phyloP scores from a whole-genome alignment of 2,888 invertebrate genomes.

The Lamellibrachia satsuma region DNA sequence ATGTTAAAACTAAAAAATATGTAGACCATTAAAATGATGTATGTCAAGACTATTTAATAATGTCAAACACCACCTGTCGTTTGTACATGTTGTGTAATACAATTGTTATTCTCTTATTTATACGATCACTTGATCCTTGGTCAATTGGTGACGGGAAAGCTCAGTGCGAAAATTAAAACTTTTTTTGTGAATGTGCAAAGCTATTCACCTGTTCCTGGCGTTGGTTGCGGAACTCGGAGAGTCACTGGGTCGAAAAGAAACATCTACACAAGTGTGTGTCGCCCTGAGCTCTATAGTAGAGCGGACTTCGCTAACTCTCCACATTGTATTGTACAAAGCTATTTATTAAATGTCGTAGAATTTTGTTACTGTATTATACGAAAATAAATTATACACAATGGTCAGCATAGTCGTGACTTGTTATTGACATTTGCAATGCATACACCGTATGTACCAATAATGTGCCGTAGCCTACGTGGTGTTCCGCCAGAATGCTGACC shows the following conservation, averaged over 20 bases:
- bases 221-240: not conserved
- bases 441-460: not conserved
- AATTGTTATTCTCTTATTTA: constrained; percentile 6
- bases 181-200: not conserved
- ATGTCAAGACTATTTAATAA: not conserved
- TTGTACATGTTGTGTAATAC: not conserved
- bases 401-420: not conserved
- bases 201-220: not conserved
- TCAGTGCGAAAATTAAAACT: not conserved
- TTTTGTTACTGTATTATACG: constrained; percentile 13
- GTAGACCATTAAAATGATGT: not conserved
- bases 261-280: not conserved
- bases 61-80: constrained; percentile 5
- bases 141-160: not conserved
- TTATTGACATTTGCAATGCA: not conserved
- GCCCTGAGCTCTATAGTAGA: not conserved
- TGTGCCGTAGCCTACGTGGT: not conserved
- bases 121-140: not conserved
- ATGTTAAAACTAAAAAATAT: not conserved
- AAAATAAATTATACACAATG: constrained; percentile 17
- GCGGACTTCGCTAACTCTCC: not conserved
- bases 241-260: not conserved
- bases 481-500: not conserved
- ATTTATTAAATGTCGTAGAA: constrained; percentile 5
- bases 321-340: constrained; percentile 12